A percentile compares a stretch with the other conserved stretches of the same genome.
Evolutionary conservation across 2,113 vertebrate genomes (phyloP).

Genomic region (Procavia capensis): DNA sequence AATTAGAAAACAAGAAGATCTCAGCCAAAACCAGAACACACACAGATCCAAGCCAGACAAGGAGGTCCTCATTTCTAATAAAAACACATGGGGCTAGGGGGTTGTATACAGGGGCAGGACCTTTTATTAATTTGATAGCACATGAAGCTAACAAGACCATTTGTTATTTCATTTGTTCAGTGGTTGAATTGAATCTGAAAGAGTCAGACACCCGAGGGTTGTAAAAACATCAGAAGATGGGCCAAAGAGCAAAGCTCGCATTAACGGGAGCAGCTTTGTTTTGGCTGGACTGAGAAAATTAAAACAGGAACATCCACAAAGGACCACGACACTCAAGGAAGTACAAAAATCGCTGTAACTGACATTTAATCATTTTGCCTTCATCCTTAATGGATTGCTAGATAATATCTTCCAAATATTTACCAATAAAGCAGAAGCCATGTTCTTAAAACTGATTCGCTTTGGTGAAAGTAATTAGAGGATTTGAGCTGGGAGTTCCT

Average conservation of each 20-base stretch:
- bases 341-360: background rate
- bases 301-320: background rate
- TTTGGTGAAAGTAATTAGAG: slow-evolving; percentile 52
- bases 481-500: slow-evolving; percentile 10
- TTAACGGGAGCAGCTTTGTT: background rate
- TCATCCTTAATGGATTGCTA: slow-evolving; percentile 42
- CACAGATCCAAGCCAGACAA: slow-evolving; percentile 55
- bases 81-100: accelerated
- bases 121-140: slow-evolving; percentile 35
- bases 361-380: slow-evolving; percentile 60
- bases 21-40: slow-evolving; percentile 66
- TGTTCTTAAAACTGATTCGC: slow-evolving; percentile 62
- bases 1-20: slow-evolving; percentile 82
- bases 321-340: background rate
- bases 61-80: slow-evolving; percentile 35
- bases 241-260: background rate
- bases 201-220: background rate
- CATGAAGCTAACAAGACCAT: slow-evolving; percentile 29
- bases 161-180: slow-evolving; percentile 59
- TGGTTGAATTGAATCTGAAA: slow-evolving; percentile 48
- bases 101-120: background rate
- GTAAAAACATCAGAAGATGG: slow-evolving; percentile 41
- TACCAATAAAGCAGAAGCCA: slow-evolving; percentile 55
- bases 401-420: slow-evolving; percentile 48
- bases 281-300: slow-evolving; percentile 28